Conservation (phyloP, 1,140 invertebrate species). For the Drosophila malerkotliana region DNA sequence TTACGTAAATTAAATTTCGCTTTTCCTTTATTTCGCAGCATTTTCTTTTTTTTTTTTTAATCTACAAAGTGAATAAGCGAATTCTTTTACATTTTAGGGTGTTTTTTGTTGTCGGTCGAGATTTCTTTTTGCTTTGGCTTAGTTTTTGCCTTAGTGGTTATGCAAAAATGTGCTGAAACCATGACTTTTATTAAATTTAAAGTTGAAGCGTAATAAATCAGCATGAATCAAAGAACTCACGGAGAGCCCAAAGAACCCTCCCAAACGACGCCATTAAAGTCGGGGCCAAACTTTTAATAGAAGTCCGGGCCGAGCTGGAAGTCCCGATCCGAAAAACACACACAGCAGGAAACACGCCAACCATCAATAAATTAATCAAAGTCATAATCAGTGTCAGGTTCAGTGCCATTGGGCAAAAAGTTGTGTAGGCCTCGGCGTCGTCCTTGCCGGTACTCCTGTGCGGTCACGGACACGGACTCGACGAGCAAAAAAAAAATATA, state of each 20-base stretch:
- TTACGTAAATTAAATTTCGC: conserved; percentile 81
- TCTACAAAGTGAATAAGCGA: conserved; percentile 79
- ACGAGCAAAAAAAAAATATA: conserved; percentile 55
- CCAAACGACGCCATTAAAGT: conserved; percentile 28
- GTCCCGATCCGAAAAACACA: conserved; percentile 2
- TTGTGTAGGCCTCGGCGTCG: conserved; percentile 48
- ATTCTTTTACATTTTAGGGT: conserved; percentile 44
- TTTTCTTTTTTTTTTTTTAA: conserved; percentile 57
- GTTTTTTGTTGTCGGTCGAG: conserved; percentile 41
- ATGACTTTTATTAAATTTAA: conserved; percentile 83
- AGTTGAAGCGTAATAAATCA: conserved; percentile 80
- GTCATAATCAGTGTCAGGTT: conserved; percentile 83
- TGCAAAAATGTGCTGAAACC: conserved; percentile 61
- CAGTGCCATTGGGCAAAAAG: conserved; percentile 68
- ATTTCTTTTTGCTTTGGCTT: conserved; percentile 30
- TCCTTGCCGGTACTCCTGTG: conserved; percentile 15
- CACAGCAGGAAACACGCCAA: conserved; percentile 79
- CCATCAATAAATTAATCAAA: conserved; percentile 84
- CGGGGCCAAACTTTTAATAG: conserved; percentile 60
- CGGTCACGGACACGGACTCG: conserved; percentile 25
- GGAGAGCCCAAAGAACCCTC: conserved; percentile 28
- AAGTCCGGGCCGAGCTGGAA: conserved; percentile 27
- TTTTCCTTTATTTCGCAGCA: conserved; percentile 37
- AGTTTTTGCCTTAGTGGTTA: conserved; percentile 42
- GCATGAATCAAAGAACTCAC: conserved; percentile 69